phyloP scores from a whole-genome alignment of 30 jellyfish, hydroid and myxozoan species.

The Hydractinia echinata region DNA sequence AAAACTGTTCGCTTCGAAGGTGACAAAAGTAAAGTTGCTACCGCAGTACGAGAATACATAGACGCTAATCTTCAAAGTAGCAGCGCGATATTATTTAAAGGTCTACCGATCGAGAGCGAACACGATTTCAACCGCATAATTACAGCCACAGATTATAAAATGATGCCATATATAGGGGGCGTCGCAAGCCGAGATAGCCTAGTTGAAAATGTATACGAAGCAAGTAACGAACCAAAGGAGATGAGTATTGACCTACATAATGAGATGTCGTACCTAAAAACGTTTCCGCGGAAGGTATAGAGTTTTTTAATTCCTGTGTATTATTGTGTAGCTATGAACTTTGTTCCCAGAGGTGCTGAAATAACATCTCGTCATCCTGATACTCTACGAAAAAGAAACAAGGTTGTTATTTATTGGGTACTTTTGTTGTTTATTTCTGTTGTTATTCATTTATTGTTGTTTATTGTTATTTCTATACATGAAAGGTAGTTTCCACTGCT shows the following conservation, averaged over 20 bases:
- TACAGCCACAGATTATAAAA: conserved; percentile 32
- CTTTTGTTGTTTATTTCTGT: neutral
- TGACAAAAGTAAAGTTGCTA: conserved; percentile 39
- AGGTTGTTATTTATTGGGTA: no score
- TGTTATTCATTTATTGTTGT: neutral
- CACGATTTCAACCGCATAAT: conserved; percentile 51
- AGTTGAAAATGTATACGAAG: conserved; percentile 42
- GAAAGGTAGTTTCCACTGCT: no score
- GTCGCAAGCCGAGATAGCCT: conserved; percentile 49
- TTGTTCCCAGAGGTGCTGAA: no score
- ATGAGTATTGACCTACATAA: conserved; percentile 68
- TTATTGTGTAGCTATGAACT: no score
- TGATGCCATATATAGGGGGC: conserved; percentile 60
- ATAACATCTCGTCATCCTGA: no score
- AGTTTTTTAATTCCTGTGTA: no score
- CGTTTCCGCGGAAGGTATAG: conserved; percentile 50
- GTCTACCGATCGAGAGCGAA: conserved; percentile 39
- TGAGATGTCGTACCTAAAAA: conserved; percentile 61
- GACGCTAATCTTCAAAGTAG: conserved; percentile 32
- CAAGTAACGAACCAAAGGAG: conserved; percentile 78
- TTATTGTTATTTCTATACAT: no score
- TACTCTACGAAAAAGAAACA: no score
- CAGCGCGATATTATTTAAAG: conserved; percentile 61
- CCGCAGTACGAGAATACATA: conserved; percentile 35
- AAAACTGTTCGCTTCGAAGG: conserved; percentile 40